phyloP scores from a whole-genome alignment of 1,140 invertebrate genomes.

The Drosophila melanica region DNA sequence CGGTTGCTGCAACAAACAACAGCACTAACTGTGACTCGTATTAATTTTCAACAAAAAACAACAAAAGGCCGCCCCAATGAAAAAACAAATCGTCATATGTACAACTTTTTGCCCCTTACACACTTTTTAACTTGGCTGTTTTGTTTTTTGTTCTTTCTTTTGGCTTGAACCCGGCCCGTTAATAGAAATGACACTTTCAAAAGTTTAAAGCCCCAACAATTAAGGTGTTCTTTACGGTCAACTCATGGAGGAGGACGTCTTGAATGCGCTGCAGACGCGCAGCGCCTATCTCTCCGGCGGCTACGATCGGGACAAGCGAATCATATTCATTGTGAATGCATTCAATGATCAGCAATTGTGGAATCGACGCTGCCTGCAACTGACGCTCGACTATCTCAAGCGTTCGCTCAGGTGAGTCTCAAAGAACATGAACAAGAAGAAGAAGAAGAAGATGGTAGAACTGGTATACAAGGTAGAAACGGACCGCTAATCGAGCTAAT shows the following conservation, averaged over 20 bases:
- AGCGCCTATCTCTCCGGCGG: constrained; percentile 87
- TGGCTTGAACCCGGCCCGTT: constrained; percentile 12
- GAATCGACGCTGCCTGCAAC: constrained; percentile 85
- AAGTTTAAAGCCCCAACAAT: constrained; percentile 42
- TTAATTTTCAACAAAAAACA: constrained; percentile 65
- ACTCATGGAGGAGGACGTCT: constrained; percentile 84
- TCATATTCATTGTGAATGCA: constrained; percentile 87
- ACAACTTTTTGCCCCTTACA: constrained; percentile 13
- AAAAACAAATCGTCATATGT: constrained; percentile 59
- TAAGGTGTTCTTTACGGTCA: constrained; percentile 29
- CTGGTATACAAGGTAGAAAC: constrained; percentile 23
- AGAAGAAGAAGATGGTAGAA: not conserved
- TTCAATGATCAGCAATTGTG: constrained; percentile 86
- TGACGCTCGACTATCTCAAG: constrained; percentile 86
- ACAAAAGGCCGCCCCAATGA: constrained; percentile 35
- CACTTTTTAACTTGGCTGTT: not conserved
- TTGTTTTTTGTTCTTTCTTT: constrained; percentile 1
- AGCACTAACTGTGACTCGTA: constrained; percentile 73
- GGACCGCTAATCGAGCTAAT: constrained; percentile 55
- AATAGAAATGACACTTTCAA: constrained; percentile 42
- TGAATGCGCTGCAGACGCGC: constrained; percentile 85
- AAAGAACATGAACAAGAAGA: not conserved
- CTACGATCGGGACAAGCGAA: constrained; percentile 87
- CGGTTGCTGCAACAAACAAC: constrained; percentile 29
- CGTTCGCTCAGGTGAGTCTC: constrained; percentile 86